Evolutionary conservation across 1,140 invertebrate species (phyloP).

Genomic region (Pseudoatta argentina): DNA sequence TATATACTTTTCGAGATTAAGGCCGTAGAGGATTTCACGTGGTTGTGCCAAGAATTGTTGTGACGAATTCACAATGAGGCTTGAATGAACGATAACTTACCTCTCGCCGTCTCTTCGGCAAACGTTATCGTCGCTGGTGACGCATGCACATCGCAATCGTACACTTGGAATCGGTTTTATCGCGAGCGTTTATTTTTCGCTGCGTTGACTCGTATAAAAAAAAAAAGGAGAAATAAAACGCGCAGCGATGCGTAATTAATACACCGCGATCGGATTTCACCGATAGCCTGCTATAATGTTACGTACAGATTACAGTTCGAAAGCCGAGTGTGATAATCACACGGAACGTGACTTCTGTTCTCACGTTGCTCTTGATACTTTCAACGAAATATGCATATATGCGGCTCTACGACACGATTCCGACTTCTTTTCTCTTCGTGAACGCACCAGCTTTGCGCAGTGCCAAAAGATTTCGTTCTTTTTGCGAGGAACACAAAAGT

Average conservation of each 20-base stretch:
- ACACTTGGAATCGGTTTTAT: slow-evolving; percentile 51
- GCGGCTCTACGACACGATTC: not conserved
- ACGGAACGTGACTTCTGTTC: slow-evolving; percentile 37
- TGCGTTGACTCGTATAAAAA: slow-evolving; percentile 11
- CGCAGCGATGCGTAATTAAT: slow-evolving; percentile 68
- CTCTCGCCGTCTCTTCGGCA: slow-evolving; percentile 1
- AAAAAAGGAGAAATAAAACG: slow-evolving; percentile 29
- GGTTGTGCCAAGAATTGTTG: not conserved
- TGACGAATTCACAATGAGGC: not conserved
- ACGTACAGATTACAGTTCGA: slow-evolving; percentile 36
- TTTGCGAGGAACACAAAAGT: not conserved
- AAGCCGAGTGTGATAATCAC: slow-evolving; percentile 37
- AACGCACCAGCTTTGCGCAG: not conserved
- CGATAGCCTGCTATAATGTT: slow-evolving; percentile 57
- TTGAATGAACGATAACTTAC: slow-evolving; percentile 7
- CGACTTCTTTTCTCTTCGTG: not conserved
- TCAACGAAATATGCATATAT: slow-evolving; percentile 13
- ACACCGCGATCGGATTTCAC: slow-evolving; percentile 63
- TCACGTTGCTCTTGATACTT: slow-evolving; percentile 35
- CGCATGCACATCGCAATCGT: slow-evolving; percentile 45
- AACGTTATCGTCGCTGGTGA: slow-evolving; percentile 52
- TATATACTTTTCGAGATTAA: too few relatives aligned
- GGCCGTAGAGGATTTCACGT: not conserved
- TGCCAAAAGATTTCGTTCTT: not conserved
- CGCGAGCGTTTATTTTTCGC: slow-evolving; percentile 49